Evolutionary conservation across 1,140 invertebrate genomes (phyloP).

Genomic region (Macrobrachium rosenbergii): DNA sequence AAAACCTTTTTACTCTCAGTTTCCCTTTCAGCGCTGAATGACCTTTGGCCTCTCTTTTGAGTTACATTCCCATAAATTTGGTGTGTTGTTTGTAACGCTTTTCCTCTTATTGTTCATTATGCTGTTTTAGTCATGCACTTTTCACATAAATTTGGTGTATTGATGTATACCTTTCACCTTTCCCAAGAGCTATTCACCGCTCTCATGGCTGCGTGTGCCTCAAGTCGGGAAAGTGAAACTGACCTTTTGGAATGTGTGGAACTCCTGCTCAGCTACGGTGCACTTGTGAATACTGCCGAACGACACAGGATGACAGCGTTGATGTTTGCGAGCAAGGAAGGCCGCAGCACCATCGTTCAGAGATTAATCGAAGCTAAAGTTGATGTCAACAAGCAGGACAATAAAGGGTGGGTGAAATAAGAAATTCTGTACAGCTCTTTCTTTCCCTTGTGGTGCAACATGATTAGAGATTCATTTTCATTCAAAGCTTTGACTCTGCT

Average conservation of each 20-base stretch:
- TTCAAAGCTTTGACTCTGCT: too few species aligned
- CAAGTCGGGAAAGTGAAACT: constrained; percentile 68
- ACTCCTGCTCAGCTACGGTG: constrained; percentile 70
- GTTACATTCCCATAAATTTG: too few species aligned
- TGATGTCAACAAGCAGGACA: constrained; percentile 74
- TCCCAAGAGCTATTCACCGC: constrained; percentile 72
- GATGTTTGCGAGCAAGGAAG: constrained; percentile 79
- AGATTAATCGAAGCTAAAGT: constrained; percentile 74
- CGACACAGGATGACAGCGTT: constrained; percentile 75
- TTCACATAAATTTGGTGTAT: not conserved
- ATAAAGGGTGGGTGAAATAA: constrained; percentile 49
- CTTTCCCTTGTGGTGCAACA: too few species aligned
- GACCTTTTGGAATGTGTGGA: constrained; percentile 71
- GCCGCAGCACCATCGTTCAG: constrained; percentile 74
- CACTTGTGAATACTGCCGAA: constrained; percentile 71
- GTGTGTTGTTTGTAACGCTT: too few species aligned
- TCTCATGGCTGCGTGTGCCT: constrained; percentile 74
- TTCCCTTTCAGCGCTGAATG: too few species aligned
- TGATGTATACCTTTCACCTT: not conserved
- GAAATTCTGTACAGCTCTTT: not conserved
- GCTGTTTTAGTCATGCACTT: not conserved
- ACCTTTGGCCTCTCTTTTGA: too few species aligned
- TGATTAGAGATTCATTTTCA: too few species aligned
- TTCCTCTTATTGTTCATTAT: too few species aligned
- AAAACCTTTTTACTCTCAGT: too few species aligned